Evolutionary conservation across 2,797 vertebrate genomes (phyloP), one percentile per base, ranked within the genome.

Genomic region (Uromys caudimaculatus): DNA sequence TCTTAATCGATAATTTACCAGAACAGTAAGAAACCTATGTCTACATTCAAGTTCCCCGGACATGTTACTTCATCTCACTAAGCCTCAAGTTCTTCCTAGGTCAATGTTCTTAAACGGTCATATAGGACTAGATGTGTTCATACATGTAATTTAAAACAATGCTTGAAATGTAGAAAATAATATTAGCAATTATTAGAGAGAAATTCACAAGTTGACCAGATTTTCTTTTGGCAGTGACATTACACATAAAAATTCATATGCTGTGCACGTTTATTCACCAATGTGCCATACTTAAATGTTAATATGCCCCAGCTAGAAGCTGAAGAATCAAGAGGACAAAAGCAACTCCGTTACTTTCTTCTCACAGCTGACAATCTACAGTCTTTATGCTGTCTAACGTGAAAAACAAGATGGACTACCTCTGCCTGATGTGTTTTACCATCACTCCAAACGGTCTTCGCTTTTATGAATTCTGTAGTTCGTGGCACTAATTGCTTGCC

Each of bases 301-400:
- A 90, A 88, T 16, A 17, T n/a, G 50, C 9, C 86, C 54, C 81
- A 81, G 17, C 76, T 56, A 29, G 21, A 35, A n/a, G 12, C 44
- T 84, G 3, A 32, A 41, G 32, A 79, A 38, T 73, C 3, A 58
- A 3, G 1, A 71, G 27, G 11, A 64, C 32, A 29, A 94, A 85
- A 38, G 41, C 13, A 38, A 58, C n/a, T 16, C 14, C 16, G 38
- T 54, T 35, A 56, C 32, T 56, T 29, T 56, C 52, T 91, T 91
- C 82, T 77, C 75, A 41, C 35, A 73, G 21, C 62, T 84, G 69
- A n/a, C 9, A 52, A 16, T 87, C 71, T 79, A 78, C 62, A 76
- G 23, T 69, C 14, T 95, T 89, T 73, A 93, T 56, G 73, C 16
- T 47, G 67, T 67, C 50, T 85, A 91, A 97, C 90, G 84, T 86